Percentiles rank a stretch among this genome's conserved stretches.
Conservation (phyloP, 2,888 invertebrate genomes). For the Sclerodermus sp. region DNA sequence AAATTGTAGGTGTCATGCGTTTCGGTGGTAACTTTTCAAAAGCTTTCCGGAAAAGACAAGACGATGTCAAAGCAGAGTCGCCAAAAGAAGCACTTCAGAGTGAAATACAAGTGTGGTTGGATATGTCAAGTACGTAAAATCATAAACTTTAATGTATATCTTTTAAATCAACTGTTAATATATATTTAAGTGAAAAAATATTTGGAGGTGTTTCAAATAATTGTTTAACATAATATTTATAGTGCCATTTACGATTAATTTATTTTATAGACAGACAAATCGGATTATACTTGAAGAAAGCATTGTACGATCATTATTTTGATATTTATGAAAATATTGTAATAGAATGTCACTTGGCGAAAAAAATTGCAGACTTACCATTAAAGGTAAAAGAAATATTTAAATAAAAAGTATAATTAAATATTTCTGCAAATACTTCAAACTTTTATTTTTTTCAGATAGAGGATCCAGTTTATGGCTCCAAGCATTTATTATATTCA, state of each 20-base stretch:
- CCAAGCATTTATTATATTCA: slow-evolving; percentile 69
- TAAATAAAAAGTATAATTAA: slow-evolving; percentile 5
- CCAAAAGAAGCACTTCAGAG: slow-evolving; percentile 57
- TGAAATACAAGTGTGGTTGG: slow-evolving; percentile 71
- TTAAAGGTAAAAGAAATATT: slow-evolving; percentile 53
- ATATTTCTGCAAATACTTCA: slow-evolving; percentile 19
- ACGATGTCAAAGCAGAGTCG: slow-evolving; percentile 54
- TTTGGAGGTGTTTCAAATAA: too few relatives aligned
- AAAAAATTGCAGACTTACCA: slow-evolving; percentile 64
- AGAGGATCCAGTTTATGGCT: slow-evolving; percentile 72
- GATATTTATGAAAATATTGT: slow-evolving; percentile 68
- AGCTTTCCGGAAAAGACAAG: slow-evolving; percentile 63
- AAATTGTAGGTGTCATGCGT: slow-evolving; percentile 67
- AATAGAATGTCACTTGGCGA: slow-evolving; percentile 66
- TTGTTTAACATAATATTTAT: too few relatives aligned
- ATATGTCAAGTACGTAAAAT: slow-evolving; percentile 67
- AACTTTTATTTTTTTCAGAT: slow-evolving; percentile 59
- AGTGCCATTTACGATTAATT: too few relatives aligned
- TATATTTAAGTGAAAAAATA: background rate
- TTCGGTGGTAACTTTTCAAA: slow-evolving; percentile 75
- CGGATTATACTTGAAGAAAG: slow-evolving; percentile 71
- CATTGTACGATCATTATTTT: slow-evolving; percentile 70
- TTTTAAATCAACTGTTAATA: too few relatives aligned
- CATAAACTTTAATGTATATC: background rate
- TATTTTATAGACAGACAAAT: slow-evolving; percentile 76